Evolutionary conservation across 2,113 vertebrate genomes (phyloP), one percentile per base, ranked within the genome.

Genomic region (Indri indri): DNA sequence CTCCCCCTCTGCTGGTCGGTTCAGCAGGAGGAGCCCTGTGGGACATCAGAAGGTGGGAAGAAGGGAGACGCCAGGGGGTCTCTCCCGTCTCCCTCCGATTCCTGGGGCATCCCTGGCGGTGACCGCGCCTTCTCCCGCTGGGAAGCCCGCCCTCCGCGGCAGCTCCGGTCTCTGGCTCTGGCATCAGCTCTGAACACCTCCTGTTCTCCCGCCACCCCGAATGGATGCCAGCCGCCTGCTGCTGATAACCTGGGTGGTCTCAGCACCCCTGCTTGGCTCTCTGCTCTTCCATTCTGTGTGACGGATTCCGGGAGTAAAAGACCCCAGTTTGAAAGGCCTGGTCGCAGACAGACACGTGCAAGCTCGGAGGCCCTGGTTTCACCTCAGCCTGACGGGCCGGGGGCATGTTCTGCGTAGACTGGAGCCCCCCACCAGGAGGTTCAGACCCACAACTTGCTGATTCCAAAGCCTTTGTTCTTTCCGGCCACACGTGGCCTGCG

Each of bases 331-430:
- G 27, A 7, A 25, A 81, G 76, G 3, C 23, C 45, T 18, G 0
- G 30, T 1, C n/a, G 1, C 30, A 12, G 23, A 13, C 61, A 37
- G 8, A 68, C 27, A 16, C 0, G 0, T 14, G 47, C 32, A 2
- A 6, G 8, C 61, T 16, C 3, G 0, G 71, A 27, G 30, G 47
- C 37, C 65, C 42, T 13, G 57, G 37, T 23, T 17, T 23, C 17
- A 14, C 32, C 40, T 30, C 68, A 0, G 68, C 42, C 23, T 23
- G 6, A 14, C 2, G 30, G 25, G 11, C 13, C 6, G 30, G 9
- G 6, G 20, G 2, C 3, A 1, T 0, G 30, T 59, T 34, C 11
- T 18, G 18, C 2, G 1, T 22, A 7, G 25, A 5, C 32, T 0
- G 8, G 12, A 3, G 4, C 5, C 0, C 81, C 52, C 63, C 5